Evolutionary conservation across 2,113 vertebrate genomes (phyloP).

Genomic region (Vulpes vulpes): DNA sequence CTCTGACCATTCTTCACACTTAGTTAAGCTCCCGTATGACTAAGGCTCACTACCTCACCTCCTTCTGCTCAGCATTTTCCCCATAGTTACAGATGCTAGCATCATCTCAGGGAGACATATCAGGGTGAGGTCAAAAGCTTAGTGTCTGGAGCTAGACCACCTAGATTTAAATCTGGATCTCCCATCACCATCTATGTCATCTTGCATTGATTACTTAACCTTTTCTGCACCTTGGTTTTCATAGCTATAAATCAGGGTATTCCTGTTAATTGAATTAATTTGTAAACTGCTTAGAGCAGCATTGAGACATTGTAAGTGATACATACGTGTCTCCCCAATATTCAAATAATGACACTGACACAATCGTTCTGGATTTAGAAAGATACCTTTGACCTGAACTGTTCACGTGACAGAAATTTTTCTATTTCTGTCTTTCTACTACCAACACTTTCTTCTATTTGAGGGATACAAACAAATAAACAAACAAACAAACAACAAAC

Average conservation of each 20-base stretch:
- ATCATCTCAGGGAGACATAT: background rate
- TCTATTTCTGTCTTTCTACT: no score
- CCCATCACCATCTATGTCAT: background rate
- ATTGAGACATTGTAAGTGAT: background rate
- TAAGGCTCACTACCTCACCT: background rate
- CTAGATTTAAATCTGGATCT: background rate
- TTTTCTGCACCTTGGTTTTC: background rate
- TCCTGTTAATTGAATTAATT: background rate
- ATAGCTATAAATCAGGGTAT: background rate
- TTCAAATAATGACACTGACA: background rate
- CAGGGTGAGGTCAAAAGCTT: background rate
- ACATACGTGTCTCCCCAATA: background rate
- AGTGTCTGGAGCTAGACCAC: background rate
- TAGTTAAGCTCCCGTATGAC: background rate
- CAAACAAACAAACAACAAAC: background rate
- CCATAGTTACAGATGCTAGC: background rate
- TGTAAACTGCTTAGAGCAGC: background rate
- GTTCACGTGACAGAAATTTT: background rate
- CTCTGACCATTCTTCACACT: background rate
- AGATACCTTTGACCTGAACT: background rate
- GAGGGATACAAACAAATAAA: background rate
- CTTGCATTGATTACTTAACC: background rate
- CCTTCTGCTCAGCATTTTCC: background rate
- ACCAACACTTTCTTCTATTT: background rate
- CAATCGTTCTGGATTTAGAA: background rate